Percentiles rank a stretch among this genome's conserved stretches.
Evolutionary conservation across 2,113 vertebrate species (phyloP).

Genomic region (Uria aalge): DNA sequence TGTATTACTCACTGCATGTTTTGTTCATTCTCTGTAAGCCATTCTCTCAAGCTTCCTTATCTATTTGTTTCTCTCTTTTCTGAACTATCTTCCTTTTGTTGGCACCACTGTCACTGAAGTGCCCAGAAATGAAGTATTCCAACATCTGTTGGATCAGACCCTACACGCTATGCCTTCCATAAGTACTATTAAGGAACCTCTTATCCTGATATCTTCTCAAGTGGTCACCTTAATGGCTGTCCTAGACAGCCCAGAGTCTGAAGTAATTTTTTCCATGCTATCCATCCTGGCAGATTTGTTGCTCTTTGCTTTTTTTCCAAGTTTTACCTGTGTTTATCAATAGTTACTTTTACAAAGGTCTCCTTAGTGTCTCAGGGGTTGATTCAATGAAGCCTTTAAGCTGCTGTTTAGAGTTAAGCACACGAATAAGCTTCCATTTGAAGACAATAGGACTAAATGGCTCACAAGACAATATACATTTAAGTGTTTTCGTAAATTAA

Average conservation of each 20-base stretch:
- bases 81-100: not conserved
- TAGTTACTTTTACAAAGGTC: constrained; percentile 28
- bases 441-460: constrained; percentile 39
- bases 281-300: not conserved
- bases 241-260: not conserved
- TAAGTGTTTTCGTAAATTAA: constrained; percentile 43
- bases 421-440: constrained; percentile 4
- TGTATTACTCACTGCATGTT: not conserved
- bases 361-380: not conserved
- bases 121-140: not conserved
- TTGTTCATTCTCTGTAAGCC: not conserved
- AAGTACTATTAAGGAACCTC: not conserved
- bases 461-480: constrained; percentile 30
- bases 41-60: not conserved
- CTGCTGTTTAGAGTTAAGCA: not conserved
- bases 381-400: constrained; percentile 23
- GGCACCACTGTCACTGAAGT: not conserved
- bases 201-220: not conserved
- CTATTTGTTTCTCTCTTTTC: not conserved
- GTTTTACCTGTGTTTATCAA: constrained; percentile 37
- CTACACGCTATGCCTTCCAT: not conserved
- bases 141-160: not conserved
- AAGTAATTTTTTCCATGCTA: not conserved
- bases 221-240: not conserved
- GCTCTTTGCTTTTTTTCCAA: not conserved